phyloP scores from a whole-genome alignment of 2,888 invertebrate species.

The Lithophane leautieri region DNA sequence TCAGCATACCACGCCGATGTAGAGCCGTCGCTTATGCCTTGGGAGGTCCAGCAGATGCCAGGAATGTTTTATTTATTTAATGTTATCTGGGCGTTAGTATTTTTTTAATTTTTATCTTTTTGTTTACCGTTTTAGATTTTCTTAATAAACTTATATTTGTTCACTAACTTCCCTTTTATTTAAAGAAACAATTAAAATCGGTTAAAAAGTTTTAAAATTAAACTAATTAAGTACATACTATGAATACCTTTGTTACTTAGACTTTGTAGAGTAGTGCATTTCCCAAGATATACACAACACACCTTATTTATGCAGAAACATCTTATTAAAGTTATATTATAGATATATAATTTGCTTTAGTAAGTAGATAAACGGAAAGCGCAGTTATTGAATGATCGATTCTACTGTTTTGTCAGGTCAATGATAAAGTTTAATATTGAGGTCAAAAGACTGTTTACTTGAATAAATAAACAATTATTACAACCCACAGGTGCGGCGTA shows the following conservation, averaged over 20 bases:
- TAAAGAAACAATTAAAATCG: not conserved
- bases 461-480: slow-evolving; percentile 34
- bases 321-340: not conserved
- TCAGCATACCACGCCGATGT: not conserved
- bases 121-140: not conserved
- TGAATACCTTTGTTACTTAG: not conserved
- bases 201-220: not conserved
- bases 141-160: not conserved
- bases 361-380: not conserved
- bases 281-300: not conserved
- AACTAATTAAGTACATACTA: not conserved
- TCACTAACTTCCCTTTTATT: not conserved
- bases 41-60: not conserved
- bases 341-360: not conserved
- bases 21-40: not conserved
- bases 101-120: not conserved
- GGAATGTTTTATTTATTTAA: not conserved
- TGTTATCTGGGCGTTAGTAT: no score
- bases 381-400: not conserved
- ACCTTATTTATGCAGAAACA: not conserved
- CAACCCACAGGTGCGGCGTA: slow-evolving; percentile 80
- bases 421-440: slow-evolving; percentile 22
- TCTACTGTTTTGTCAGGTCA: slow-evolving; percentile 11
- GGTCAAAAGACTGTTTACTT: slow-evolving; percentile 18
- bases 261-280: not conserved